Evolutionary conservation across 2,113 vertebrate species (phyloP).

Genomic region (Scartelaos histophorus): DNA sequence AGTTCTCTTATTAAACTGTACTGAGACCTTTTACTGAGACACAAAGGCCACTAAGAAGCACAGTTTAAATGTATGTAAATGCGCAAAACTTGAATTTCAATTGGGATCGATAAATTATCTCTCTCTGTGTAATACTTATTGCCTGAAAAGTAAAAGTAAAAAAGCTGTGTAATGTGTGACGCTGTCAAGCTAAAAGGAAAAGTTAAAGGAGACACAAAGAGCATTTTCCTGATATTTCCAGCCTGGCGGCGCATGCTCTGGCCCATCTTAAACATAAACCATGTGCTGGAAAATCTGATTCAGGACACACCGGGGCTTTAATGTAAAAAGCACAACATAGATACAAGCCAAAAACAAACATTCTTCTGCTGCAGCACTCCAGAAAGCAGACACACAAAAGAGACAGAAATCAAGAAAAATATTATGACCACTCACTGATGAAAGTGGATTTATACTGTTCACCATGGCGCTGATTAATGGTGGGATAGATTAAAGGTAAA

Average conservation of each 20-base stretch:
- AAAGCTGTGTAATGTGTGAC: slow-evolving; percentile 6
- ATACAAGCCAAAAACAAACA: slow-evolving; percentile 13
- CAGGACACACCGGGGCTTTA: slow-evolving; percentile 38
- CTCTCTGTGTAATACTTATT: too few relatives aligned
- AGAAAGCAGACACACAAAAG: neutral
- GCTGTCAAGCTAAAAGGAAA: neutral
- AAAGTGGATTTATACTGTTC: neutral
- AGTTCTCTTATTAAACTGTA: too few relatives aligned
- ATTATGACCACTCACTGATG: neutral
- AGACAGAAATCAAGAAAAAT: neutral
- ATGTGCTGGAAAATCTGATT: slow-evolving; percentile 69
- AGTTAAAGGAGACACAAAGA: slow-evolving; percentile 37
- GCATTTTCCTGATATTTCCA: slow-evolving; percentile 35
- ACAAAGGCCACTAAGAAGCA: too few relatives aligned
- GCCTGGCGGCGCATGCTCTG: slow-evolving; percentile 36
- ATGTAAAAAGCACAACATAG: slow-evolving; percentile 54
- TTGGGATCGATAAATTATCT: too few relatives aligned
- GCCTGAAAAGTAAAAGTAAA: neutral
- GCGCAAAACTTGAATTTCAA: too few relatives aligned
- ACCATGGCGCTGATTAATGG: neutral
- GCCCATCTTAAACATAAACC: slow-evolving; percentile 66
- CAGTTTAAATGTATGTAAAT: too few relatives aligned
- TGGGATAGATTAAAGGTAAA: neutral
- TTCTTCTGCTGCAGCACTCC: neutral
- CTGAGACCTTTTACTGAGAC: too few relatives aligned